Percentiles rank a stretch among this genome's conserved stretches.
These are phyloP conservation scores for Boulengeromyrus knoepffleri DNA, from an alignment of 2,113 vertebrate species.

Conservation along the genomic window DNA sequence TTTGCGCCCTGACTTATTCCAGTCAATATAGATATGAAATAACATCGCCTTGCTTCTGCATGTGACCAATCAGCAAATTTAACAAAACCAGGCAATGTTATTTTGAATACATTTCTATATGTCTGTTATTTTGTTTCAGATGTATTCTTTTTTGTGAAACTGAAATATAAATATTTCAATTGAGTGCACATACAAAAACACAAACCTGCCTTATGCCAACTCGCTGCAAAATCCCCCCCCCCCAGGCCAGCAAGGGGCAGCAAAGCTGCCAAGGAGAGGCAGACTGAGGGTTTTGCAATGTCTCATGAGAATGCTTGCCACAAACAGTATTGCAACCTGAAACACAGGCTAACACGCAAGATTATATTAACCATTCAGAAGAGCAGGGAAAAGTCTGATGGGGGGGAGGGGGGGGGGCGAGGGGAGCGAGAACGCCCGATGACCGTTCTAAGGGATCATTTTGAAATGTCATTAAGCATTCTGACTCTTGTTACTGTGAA, in stretches of 20 bases:
- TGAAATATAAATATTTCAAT: not conserved
- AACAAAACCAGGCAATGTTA: not conserved
- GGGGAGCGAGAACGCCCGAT: not conserved
- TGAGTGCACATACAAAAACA: not conserved
- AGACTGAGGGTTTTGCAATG: not conserved
- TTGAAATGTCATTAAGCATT: not conserved
- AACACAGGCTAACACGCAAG: not conserved
- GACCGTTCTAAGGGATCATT: not conserved
- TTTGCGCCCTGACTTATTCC: constrained; percentile 21
- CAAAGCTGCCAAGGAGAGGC: not conserved
- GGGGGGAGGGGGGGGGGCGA: not conserved
- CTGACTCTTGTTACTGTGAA: not conserved
- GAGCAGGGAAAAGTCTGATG: not conserved
- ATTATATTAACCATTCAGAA: not conserved
- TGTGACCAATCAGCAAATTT: not conserved
- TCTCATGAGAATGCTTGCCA: not conserved
- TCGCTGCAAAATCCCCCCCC: not conserved
- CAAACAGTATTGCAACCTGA: not conserved
- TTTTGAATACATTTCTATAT: not conserved
- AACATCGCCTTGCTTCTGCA: not conserved
- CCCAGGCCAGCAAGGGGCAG: not conserved
- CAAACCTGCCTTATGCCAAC: not conserved
- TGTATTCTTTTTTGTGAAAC: not conserved
- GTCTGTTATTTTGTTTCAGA: not conserved
- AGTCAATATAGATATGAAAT: constrained; percentile 25